Percentiles rank a stretch among this genome's conserved stretches.
Conservation (phyloP, 92 coral and sea anemone genomes). For the Muricea muricata region DNA sequence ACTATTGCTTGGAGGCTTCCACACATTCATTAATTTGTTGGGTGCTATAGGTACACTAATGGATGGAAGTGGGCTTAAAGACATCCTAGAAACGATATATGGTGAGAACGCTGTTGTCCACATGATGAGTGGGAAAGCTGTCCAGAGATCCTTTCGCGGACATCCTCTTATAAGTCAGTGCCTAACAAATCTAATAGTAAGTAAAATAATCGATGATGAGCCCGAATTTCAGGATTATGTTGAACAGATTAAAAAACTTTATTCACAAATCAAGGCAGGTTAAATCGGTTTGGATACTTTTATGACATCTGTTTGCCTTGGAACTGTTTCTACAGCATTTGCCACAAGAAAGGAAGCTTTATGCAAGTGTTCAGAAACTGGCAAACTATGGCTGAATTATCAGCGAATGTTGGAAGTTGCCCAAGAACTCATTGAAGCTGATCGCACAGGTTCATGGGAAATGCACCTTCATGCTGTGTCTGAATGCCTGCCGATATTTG, state of each 20-base stretch:
- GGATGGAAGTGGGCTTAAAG: not conserved
- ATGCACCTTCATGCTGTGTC: not conserved
- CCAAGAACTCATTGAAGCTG: not conserved
- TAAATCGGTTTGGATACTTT: not conserved
- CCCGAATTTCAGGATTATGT: not conserved
- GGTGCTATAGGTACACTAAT: not conserved
- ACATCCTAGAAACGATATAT: not conserved
- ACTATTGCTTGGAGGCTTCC: not conserved
- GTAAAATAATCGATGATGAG: not conserved
- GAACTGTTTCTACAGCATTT: not conserved
- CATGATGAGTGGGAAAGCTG: slow-evolving; percentile 7
- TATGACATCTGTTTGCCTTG: not conserved
- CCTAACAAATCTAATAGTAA: not conserved
- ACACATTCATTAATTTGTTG: not conserved
- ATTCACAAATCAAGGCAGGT: not conserved
- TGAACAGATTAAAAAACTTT: no score
- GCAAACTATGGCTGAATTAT: not conserved
- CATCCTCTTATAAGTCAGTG: not conserved
- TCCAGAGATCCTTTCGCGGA: not conserved
- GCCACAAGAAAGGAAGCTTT: no score
- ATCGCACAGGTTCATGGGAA: not conserved
- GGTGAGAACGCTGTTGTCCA: not conserved
- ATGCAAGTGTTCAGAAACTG: not conserved
- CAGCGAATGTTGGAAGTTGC: not conserved
- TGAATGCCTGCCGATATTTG: not conserved